Conservation (phyloP, 2,888 invertebrate genomes). For the Cartodere bifasciata region DNA sequence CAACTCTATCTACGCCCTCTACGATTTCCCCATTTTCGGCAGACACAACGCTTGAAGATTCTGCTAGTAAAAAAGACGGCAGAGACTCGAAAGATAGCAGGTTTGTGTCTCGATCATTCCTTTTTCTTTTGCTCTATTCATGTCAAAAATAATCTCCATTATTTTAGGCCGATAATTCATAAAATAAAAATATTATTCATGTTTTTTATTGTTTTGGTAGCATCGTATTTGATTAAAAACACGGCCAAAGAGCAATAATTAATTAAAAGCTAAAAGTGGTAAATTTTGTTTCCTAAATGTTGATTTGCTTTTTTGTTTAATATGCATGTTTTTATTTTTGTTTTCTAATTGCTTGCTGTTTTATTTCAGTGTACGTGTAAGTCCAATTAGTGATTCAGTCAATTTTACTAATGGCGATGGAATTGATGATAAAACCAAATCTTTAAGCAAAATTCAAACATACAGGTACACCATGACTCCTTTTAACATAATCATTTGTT, state of each 20-base stretch:
- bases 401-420: slow-evolving; percentile 45
- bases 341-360: slow-evolving; percentile 11
- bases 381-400: slow-evolving; percentile 45
- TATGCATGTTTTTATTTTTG: slow-evolving; percentile 7
- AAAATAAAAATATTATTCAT: too few relatives aligned
- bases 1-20: slow-evolving; percentile 42
- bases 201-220: too few relatives aligned
- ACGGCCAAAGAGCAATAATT: neutral
- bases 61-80: too few relatives aligned
- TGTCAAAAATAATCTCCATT: too few relatives aligned
- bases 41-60: too few relatives aligned
- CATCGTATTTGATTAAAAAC: neutral
- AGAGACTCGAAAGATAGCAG: too few relatives aligned
- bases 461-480: too few relatives aligned
- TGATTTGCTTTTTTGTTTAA: neutral
- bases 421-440: slow-evolving; percentile 51
- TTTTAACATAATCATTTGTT: too few relatives aligned
- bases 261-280: neutral
- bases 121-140: too few relatives aligned
- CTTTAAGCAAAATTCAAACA: slow-evolving; percentile 57
- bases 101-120: too few relatives aligned
- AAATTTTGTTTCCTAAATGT: neutral
- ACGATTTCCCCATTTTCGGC: slow-evolving; percentile 48
- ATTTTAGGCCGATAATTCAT: too few relatives aligned
- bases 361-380: slow-evolving; percentile 38